Percentiles rank a stretch among this genome's conserved stretches.
Conservation (phyloP, 2,797 vertebrate genomes). For the Falco rusticolus region DNA sequence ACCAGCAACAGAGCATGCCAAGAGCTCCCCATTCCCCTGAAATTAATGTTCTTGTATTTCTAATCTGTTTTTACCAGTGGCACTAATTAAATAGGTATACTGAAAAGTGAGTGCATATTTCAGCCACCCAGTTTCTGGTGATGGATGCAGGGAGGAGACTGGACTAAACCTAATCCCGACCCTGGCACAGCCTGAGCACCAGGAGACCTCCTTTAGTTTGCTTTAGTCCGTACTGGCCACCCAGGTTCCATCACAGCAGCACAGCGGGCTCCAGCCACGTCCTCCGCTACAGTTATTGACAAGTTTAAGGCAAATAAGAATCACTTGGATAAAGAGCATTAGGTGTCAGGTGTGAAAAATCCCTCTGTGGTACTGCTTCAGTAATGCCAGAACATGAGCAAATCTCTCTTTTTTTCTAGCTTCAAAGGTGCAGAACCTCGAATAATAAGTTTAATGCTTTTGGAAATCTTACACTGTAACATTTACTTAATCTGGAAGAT, state of each 20-base stretch:
- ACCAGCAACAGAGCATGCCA: not conserved
- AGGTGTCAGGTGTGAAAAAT: not conserved
- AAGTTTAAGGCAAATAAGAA: not conserved
- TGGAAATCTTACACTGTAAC: not conserved
- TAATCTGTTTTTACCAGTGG: not conserved
- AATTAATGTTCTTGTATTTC: not conserved
- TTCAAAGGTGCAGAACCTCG: not conserved
- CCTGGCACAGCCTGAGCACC: too few relatives aligned
- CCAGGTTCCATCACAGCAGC: not conserved
- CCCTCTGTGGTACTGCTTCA: not conserved
- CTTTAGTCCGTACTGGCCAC: too few relatives aligned
- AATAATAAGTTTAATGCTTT: not conserved
- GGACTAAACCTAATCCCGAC: not conserved
- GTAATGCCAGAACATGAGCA: not conserved
- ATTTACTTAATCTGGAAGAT: not conserved
- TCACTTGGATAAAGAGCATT: not conserved
- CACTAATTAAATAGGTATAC: not conserved
- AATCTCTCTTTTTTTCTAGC: not conserved
- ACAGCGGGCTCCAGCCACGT: not conserved
- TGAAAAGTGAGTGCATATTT: not conserved
- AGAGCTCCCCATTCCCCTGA: not conserved
- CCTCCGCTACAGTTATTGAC: not conserved
- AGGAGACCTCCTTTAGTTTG: not conserved
- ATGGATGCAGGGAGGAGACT: not conserved
- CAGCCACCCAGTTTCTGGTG: not conserved